Evolutionary conservation across 1,140 invertebrate genomes (phyloP).

Genomic region (Caenorhabditis brenneri): DNA sequence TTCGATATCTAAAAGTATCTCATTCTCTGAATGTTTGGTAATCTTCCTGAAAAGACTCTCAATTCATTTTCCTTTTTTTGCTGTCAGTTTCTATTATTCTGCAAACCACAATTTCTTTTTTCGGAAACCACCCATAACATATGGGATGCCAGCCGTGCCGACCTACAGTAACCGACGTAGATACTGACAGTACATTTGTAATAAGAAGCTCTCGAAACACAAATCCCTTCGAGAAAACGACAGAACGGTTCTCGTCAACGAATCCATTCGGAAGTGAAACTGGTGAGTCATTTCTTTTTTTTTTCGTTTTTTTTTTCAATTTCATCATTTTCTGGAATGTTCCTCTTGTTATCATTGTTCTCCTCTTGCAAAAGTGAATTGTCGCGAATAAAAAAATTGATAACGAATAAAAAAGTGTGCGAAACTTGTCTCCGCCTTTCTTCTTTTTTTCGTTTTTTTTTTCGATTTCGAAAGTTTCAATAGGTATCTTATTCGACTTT

Average conservation of each 20-base stretch:
- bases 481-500: neutral
- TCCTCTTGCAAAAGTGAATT: constrained; percentile 25
- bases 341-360: neutral
- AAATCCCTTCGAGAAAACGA: neutral
- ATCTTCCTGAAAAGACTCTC: too few relatives aligned
- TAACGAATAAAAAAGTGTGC: constrained; percentile 24
- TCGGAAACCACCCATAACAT: neutral
- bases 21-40: too few relatives aligned
- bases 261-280: constrained; percentile 9
- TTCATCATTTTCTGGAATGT: constrained; percentile 26
- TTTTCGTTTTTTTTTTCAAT: neutral
- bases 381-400: constrained; percentile 13
- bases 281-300: constrained; percentile 3
- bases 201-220: neutral
- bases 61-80: neutral
- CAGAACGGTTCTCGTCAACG: neutral
- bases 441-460: neutral
- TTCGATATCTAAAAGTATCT: neutral
- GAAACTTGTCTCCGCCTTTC: constrained; percentile 26
- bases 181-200: neutral
- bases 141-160: constrained; percentile 25
- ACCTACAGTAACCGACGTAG: constrained; percentile 16
- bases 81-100: neutral
- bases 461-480: neutral
- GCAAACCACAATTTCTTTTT: neutral